Conservation (phyloP, 2,113 vertebrate genomes). For the Atractosteus spatula region DNA sequence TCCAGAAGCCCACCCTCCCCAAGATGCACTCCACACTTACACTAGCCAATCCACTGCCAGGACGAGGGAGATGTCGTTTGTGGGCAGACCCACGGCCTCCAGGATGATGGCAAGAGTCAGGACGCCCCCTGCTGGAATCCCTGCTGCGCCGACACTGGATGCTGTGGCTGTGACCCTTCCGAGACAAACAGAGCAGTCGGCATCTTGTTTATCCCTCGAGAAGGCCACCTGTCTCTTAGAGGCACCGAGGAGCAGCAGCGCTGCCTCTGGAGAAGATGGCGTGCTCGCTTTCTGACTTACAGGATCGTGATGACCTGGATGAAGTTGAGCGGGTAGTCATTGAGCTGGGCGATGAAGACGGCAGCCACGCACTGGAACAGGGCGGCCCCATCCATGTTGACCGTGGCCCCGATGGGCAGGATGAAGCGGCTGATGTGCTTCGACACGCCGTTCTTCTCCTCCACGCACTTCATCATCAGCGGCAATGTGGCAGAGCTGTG, state of each 20-base stretch:
- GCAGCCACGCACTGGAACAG: conserved; percentile 87
- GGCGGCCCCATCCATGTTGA: conserved; percentile 90
- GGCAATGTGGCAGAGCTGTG: conserved; percentile 80
- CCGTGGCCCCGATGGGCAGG: conserved; percentile 84
- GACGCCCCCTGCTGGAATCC: conserved; percentile 83
- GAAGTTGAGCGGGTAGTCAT: conserved; percentile 66
- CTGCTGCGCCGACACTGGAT: conserved; percentile 85
- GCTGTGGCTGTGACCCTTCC: conserved; percentile 82
- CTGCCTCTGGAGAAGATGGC: too few relatives aligned
- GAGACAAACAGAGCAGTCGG: background rate
- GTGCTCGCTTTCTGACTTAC: conserved; percentile 58
- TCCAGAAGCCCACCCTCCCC: background rate
- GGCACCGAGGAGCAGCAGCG: too few relatives aligned
- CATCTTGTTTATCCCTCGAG: background rate
- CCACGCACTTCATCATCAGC: conserved; percentile 88
- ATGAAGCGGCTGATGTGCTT: conserved; percentile 90
- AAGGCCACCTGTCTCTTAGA: too few relatives aligned
- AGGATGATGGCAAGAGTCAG: conserved; percentile 86
- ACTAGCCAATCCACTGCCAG: conserved; percentile 90
- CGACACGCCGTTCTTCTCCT: conserved; percentile 80
- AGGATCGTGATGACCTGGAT: conserved; percentile 84
- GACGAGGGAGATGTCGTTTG: conserved; percentile 79
- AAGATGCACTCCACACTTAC: conserved; percentile 61
- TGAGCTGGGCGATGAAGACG: conserved; percentile 87
- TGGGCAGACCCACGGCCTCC: conserved; percentile 78